Percentiles rank a stretch among this genome's conserved stretches.
These are phyloP conservation scores for Epinotia demarniana DNA, from an alignment of 2,888 invertebrate genomes.

Conservation along the genomic window DNA sequence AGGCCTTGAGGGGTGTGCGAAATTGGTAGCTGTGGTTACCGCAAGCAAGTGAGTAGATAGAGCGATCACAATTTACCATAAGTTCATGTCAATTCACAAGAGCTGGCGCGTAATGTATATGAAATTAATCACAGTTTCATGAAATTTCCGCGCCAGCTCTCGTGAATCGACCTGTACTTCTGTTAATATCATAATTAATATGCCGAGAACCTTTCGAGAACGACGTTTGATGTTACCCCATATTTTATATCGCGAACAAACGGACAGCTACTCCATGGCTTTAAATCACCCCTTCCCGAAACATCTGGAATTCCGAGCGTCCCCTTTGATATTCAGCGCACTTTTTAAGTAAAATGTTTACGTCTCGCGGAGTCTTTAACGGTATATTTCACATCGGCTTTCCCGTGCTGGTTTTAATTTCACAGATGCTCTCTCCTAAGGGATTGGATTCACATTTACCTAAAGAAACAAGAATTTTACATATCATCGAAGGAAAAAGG, in stretches of 20 bases:
- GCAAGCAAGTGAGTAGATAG: too few species aligned
- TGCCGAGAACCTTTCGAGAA: too few species aligned
- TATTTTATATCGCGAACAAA: too few species aligned
- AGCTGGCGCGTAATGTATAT: too few species aligned
- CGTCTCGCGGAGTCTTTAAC: neutral
- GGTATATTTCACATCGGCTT: conserved; percentile 1
- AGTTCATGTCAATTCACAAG: too few species aligned
- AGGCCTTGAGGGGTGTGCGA: too few species aligned
- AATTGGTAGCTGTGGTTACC: too few species aligned
- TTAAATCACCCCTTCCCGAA: conserved; percentile 2
- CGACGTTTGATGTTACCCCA: neutral
- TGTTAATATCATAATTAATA: too few species aligned
- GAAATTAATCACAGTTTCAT: too few species aligned
- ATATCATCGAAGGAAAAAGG: neutral
- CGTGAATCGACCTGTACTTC: too few species aligned
- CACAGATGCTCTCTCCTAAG: neutral
- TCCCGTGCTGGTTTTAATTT: neutral
- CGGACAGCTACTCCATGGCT: neutral
- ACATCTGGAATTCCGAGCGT: conserved; percentile 2
- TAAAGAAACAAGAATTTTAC: neutral
- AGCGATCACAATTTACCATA: too few species aligned
- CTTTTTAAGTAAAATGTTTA: conserved; percentile 14
- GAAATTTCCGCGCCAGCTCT: too few species aligned
- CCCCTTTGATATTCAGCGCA: conserved; percentile 17
- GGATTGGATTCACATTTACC: neutral